Conservation (phyloP, 2,797 vertebrate genomes). For the Propithecus deckenii region DNA sequence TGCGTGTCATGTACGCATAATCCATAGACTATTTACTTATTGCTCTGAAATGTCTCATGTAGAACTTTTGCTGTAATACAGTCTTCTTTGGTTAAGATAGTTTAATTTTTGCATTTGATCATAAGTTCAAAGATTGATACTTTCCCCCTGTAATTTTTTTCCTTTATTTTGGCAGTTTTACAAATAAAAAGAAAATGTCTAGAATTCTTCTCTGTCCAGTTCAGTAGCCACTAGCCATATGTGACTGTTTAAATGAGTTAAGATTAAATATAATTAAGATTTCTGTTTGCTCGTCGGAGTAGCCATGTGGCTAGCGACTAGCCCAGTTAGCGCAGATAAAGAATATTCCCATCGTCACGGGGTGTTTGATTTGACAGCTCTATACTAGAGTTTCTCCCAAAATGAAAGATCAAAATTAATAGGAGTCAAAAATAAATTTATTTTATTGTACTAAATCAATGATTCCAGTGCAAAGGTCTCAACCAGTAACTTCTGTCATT, state of each 20-base stretch:
- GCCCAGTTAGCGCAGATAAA: neutral
- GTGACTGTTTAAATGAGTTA: neutral
- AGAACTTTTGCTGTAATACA: neutral
- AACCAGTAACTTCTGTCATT: neutral
- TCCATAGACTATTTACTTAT: neutral
- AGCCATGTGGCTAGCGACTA: neutral
- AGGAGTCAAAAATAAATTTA: neutral
- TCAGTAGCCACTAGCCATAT: neutral
- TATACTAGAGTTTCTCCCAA: neutral
- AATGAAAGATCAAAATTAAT: neutral
- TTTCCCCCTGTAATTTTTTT: neutral
- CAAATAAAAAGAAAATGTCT: slow-evolving; percentile 6
- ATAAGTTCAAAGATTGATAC: neutral
- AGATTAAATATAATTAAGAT: slow-evolving; percentile 13
- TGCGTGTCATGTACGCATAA: neutral
- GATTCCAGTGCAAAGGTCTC: neutral
- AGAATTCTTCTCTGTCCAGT: neutral
- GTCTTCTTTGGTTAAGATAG: slow-evolving; percentile 16
- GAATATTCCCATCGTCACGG: neutral
- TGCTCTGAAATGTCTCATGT: neutral
- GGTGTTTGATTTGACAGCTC: neutral
- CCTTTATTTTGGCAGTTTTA: neutral
- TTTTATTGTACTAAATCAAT: neutral
- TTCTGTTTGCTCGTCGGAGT: neutral
- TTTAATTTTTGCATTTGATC: slow-evolving; percentile 16